Evolutionary conservation across 1,140 invertebrate species (phyloP), one percentile per base, ranked within the genome.

Genomic region (Plectrocnemia conspersa): DNA sequence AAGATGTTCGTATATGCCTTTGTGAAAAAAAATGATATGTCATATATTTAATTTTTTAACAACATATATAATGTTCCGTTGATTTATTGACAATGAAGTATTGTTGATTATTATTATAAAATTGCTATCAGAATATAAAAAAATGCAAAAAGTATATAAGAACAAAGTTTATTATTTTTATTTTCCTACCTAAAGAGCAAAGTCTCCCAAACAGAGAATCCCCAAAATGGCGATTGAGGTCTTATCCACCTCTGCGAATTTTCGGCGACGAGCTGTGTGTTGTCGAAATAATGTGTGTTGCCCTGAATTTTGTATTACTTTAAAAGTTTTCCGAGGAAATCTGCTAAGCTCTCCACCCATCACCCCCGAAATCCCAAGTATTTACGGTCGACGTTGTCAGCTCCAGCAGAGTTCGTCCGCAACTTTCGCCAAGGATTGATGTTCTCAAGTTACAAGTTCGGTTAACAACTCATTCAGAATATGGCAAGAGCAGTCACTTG

Each of bases 201-300:
- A 18, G 36, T 18, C 16, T 18, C 16, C 16, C 21, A 19, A 9
- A 10, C n/a, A 13, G 36, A 19, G n/a, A 40, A 40, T 40, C 36
- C 36, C 36, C 36, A 40, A 40, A 40, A 19, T 40, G 16, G 36
- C 36, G 36, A 40, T 40, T n/a, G n/a, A n/a, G n/a, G n/a, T n/a
- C n/a, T n/a, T n/a, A n/a, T 40, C 36, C n/a, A 18, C 16, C 27
- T 6, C 16, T 40, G n/a, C n/a, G n/a, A n/a, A n/a, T 40, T 40
- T 18, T 40, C 36, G 16, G 16, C 36, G 36, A 2, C 3, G 36
- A 40, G 32, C 32, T 15, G 32, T 33, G 32, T 9, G 2, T 33
- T n/a, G 32, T 15, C 32, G 11, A 33, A 33, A 33, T 33, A 33
- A 33, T 33, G 32, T 15, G 32, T 33, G n/a, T n/a, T n/a, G n/a